Evolutionary conservation across 1,140 invertebrate genomes (phyloP).

Genomic region (Samia ricini): DNA sequence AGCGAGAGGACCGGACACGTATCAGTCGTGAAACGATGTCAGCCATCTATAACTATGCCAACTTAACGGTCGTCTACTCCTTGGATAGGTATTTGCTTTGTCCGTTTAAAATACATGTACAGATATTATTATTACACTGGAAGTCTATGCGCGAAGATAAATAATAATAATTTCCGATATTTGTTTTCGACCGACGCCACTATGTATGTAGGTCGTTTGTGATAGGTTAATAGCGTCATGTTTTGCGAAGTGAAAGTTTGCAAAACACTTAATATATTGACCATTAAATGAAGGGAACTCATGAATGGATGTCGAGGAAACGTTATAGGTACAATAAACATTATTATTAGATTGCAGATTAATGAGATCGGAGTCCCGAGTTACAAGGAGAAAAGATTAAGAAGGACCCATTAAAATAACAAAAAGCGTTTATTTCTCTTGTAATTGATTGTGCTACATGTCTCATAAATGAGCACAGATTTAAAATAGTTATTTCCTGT

Average conservation of each 20-base stretch:
- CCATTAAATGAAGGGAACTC: neutral
- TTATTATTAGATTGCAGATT: no score
- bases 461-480: no score
- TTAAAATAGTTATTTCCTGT: no score
- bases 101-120: slow-evolving; percentile 26
- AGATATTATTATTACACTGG: slow-evolving; percentile 11
- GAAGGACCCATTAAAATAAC: no score
- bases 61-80: slow-evolving; percentile 50
- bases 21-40: slow-evolving; percentile 36
- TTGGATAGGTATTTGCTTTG: slow-evolving; percentile 43
- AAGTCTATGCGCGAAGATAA: slow-evolving; percentile 14
- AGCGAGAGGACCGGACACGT: slow-evolving; percentile 4
- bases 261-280: neutral
- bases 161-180: slow-evolving; percentile 18
- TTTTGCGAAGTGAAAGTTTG: slow-evolving; percentile 10
- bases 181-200: slow-evolving; percentile 1
- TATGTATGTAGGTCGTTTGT: neutral
- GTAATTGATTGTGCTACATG: no score
- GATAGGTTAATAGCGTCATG: slow-evolving; percentile 5
- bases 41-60: slow-evolving; percentile 45
- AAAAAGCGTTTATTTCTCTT: no score
- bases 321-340: no score
- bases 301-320: no score
- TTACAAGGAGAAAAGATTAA: no score
- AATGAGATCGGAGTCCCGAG: no score